These are phyloP conservation scores for Rhabdophis nuchalis DNA, from an alignment of 2,797 vertebrate species.

Conservation along the genomic window DNA sequence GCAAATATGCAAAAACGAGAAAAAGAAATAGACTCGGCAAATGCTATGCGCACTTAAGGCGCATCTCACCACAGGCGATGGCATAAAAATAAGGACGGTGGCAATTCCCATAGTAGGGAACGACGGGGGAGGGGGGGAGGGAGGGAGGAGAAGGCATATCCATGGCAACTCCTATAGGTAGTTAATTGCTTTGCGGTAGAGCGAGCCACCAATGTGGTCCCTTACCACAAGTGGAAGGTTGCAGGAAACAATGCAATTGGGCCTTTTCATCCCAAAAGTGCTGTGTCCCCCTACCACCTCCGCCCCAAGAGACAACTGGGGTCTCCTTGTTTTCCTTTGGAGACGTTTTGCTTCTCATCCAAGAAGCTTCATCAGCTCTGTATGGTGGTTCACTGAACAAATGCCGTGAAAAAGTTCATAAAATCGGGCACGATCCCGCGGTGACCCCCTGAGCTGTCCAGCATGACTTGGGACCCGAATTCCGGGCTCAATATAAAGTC, in stretches of 20 bases:
- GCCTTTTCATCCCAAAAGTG: no score
- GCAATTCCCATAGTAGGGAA: background rate
- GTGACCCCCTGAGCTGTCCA: background rate
- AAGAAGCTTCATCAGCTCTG: no score
- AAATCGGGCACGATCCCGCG: background rate
- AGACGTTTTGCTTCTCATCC: no score
- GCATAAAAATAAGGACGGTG: background rate
- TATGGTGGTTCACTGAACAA: no score
- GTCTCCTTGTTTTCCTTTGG: no score
- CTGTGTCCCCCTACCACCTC: no score
- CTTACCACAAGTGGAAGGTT: background rate
- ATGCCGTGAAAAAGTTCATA: background rate
- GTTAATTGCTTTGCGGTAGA: background rate
- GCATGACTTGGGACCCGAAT: background rate
- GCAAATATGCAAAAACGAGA: slow-evolving; percentile 26
- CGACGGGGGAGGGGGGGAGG: no score
- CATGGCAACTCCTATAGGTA: background rate
- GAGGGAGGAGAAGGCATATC: background rate
- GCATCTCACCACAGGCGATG: no score
- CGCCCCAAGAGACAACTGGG: no score
- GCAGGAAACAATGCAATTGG: background rate
- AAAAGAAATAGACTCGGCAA: background rate
- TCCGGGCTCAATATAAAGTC: background rate
- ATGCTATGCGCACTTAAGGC: background rate
- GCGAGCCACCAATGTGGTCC: background rate